phyloP scores from a whole-genome alignment of 2,797 vertebrate genomes.

The Zalophus californianus region DNA sequence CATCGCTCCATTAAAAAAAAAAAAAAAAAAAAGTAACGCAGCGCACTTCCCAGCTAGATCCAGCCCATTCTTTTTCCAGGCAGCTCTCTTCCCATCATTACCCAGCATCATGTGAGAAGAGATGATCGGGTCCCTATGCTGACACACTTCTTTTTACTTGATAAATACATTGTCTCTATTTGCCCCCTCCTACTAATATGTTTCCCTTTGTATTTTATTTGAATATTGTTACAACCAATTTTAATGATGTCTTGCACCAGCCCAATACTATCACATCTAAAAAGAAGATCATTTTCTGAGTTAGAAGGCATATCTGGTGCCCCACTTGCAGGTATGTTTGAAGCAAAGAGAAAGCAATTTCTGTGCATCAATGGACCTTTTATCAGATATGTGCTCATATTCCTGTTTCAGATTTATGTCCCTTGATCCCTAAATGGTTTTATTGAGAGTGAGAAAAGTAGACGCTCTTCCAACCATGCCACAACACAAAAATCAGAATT shows the following conservation, averaged over 20 bases:
- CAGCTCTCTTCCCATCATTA: not conserved
- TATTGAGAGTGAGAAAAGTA: not conserved
- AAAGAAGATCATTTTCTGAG: constrained; percentile 33
- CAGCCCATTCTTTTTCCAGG: not conserved
- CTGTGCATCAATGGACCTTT: not conserved
- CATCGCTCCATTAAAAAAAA: not conserved
- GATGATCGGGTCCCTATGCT: not conserved
- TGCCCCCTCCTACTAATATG: not conserved
- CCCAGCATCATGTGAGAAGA: not conserved
- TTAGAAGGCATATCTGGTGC: not conserved
- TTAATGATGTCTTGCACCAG: not conserved
- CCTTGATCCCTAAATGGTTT: not conserved
- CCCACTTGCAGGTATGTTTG: not conserved
- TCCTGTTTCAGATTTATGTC: constrained; percentile 30
- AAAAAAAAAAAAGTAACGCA: not conserved
- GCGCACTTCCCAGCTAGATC: too few species aligned
- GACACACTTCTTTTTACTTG: not conserved
- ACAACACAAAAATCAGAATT: not conserved
- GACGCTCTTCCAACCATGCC: not conserved
- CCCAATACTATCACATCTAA: not conserved
- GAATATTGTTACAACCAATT: not conserved
- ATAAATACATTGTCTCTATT: not conserved
- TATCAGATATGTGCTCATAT: constrained; percentile 28
- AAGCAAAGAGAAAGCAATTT: not conserved
- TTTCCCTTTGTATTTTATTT: constrained; percentile 1